phyloP scores from a whole-genome alignment of 2,888 invertebrate genomes.

The Bruchidius siliquastri region DNA sequence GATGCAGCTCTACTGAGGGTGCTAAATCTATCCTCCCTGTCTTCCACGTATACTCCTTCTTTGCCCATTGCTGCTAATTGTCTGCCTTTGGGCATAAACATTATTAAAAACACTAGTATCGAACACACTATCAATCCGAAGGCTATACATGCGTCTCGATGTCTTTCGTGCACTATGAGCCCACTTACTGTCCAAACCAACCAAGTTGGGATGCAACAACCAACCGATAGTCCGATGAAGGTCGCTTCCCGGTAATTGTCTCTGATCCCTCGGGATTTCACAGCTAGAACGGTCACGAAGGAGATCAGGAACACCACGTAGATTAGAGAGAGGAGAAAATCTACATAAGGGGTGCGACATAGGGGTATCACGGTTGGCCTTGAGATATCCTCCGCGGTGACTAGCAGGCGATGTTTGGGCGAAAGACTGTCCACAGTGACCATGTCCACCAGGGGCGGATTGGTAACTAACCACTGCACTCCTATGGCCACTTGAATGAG shows the following conservation, averaged over 20 bases:
- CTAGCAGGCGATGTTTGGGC: constrained; percentile 42
- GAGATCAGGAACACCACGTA: constrained; percentile 81
- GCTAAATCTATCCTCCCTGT: constrained; percentile 77
- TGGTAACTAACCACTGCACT: constrained; percentile 77
- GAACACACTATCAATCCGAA: constrained; percentile 84
- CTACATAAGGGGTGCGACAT: constrained; percentile 66
- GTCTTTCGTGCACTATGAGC: constrained; percentile 69
- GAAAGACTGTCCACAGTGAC: constrained; percentile 37
- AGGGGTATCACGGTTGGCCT: constrained; percentile 35
- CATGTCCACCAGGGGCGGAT: constrained; percentile 62
- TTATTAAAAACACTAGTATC: constrained; percentile 80
- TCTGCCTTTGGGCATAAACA: constrained; percentile 91
- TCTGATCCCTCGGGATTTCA: constrained; percentile 81
- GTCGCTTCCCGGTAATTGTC: constrained; percentile 92
- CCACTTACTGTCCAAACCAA: constrained; percentile 81
- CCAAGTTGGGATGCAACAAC: constrained; percentile 84
- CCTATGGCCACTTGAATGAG: constrained; percentile 85
- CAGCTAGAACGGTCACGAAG: constrained; percentile 78
- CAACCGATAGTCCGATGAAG: constrained; percentile 85
- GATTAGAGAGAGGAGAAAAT: constrained; percentile 71
- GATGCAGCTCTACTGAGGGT: constrained; percentile 73
- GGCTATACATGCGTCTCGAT: constrained; percentile 83
- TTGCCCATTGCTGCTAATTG: constrained; percentile 89
- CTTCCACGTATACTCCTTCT: constrained; percentile 78
- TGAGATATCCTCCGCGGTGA: constrained; percentile 39